Evolutionary conservation across 2,888 invertebrate genomes (phyloP), one percentile per base, ranked within the genome.

Genomic region (Tolmerus cingulatus): DNA sequence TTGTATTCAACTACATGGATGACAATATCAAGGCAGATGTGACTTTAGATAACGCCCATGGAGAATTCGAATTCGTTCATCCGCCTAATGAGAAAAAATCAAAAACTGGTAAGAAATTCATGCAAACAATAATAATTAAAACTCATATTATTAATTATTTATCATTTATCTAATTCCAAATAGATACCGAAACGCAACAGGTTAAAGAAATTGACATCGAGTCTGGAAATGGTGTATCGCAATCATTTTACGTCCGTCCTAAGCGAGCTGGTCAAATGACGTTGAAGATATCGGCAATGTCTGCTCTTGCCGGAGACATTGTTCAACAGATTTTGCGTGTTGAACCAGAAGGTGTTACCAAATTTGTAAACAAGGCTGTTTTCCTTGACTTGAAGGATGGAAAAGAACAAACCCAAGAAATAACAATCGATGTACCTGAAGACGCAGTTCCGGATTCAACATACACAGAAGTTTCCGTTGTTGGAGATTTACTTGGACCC

Each of bases 1-100:
- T 97, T 2, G 95, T 99, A 12, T 97, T 97, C 92, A 99, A 98
- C 92, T 97, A 98, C 90, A 94, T 97, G 93, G 95, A 95, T 16
- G 95, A 95, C 88, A 95, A 97, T 89, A 93, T 96, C 0, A 94
- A 94, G n/a, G 97, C 96, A 0, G 96, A 97, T 90, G 95, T 99
- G 0, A 96, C 97, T 0, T 93, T 99, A 91, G 96, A 97, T 90
- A 97, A 97, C 92, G 94, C 95, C 14, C 95, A 96, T 82, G 95
- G 95, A 89, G 96, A 96, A 90, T 97, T 96, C 91, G 96, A 96
- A 90, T 97, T 97, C 91, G 95, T 96, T 23, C n/a, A n/a, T 66
- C 66, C 66, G 14, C 66, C 66, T 0, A 19, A 23, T 23, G 66
- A 23, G 19, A 66, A n/a, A 12, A 66, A 27, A 4, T 9, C 9